phyloP scores from a whole-genome alignment of 2,797 vertebrate species.

The Pygocentrus nattereri region DNA sequence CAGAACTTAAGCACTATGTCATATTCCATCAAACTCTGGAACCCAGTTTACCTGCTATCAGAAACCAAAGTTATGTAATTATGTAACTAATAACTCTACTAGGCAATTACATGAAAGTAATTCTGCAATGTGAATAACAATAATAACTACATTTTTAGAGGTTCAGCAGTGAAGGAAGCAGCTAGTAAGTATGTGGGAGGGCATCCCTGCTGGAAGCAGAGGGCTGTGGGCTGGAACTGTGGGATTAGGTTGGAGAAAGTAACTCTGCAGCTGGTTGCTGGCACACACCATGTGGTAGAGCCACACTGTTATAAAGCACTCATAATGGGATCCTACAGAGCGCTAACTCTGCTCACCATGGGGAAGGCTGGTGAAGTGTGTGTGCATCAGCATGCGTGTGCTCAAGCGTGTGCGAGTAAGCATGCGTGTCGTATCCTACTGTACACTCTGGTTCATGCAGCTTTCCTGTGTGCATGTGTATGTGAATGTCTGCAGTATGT shows the following conservation, averaged over 20 bases:
- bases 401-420: conserved; percentile 12
- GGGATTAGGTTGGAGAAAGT: not conserved
- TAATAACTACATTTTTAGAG: not conserved
- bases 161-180: not conserved
- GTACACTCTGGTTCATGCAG: conserved; percentile 30
- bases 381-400: conserved; percentile 10
- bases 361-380: not conserved
- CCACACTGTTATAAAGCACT: not conserved
- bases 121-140: not conserved
- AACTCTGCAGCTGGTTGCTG: not conserved
- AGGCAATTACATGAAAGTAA: not conserved
- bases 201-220: not conserved
- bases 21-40: too few species aligned
- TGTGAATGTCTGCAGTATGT: conserved; percentile 29
- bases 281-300: not conserved
- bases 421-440: not conserved
- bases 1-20: too few species aligned
- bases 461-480: conserved; percentile 6
- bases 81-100: not conserved
- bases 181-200: not conserved
- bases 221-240: not conserved
- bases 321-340: conserved; percentile 12
- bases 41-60: too few species aligned
- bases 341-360: not conserved
- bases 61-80: too few species aligned